Evolutionary conservation across 1,140 invertebrate genomes (phyloP).

Genomic region (Limonius californicus): DNA sequence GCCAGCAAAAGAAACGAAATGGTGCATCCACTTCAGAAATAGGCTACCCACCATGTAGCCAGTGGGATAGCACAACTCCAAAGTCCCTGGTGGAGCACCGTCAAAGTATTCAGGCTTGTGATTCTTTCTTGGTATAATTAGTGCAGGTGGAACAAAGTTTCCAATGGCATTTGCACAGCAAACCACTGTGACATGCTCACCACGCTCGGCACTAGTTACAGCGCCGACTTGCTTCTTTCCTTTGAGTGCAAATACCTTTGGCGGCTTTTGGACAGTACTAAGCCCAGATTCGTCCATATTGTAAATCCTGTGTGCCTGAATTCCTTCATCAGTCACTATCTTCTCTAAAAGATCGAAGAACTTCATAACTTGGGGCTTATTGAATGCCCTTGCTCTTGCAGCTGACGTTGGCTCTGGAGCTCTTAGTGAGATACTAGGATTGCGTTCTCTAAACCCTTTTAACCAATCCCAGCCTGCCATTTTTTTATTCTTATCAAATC

Average conservation of each 20-base stretch:
- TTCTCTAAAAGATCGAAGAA: conserved; percentile 12
- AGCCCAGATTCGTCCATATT: not conserved
- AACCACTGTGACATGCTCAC: not conserved
- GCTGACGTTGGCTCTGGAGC: conserved; percentile 32
- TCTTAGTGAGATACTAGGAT: conserved; percentile 39
- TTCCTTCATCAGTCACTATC: not conserved
- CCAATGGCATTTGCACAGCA: not conserved
- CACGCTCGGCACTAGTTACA: not conserved
- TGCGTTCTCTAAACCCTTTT: conserved; percentile 39
- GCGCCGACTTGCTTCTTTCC: no score
- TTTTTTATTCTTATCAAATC: conserved; percentile 14
- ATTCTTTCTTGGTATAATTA: no score
- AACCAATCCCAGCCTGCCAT: no score
- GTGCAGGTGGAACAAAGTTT: not conserved
- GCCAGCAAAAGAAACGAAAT: not conserved
- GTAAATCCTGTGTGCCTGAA: not conserved
- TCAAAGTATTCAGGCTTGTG: no score
- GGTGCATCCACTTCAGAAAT: not conserved
- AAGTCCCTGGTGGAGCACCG: no score
- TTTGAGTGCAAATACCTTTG: not conserved
- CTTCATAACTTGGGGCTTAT: conserved; percentile 17
- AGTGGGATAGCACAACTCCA: no score
- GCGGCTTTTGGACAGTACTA: not conserved
- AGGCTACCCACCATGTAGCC: no score
- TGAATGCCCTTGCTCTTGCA: conserved; percentile 23